Evolutionary conservation across 37 sponge, comb jelly and placozoan genomes (phyloP), one percentile per base, ranked within the genome.

Genomic region (Dysidea cf. avara): DNA sequence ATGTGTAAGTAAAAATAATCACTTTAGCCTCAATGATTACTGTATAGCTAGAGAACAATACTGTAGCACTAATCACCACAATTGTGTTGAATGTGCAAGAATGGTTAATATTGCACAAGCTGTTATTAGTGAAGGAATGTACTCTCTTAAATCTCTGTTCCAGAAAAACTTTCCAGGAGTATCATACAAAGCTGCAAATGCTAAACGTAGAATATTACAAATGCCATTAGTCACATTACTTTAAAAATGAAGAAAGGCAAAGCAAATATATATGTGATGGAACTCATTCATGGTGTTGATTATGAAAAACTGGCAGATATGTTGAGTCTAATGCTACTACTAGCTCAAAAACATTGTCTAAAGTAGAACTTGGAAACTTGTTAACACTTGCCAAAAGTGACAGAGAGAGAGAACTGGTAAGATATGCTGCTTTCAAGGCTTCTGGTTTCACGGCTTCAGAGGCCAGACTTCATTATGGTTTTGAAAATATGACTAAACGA

Each of bases 201-300:
- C 75, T 18, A 61, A 75, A 52, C 30, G 52, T 48, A 37, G 34
- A 30, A 48, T 75, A 34, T n/a, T n/a, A n/a, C n/a, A n/a, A n/a
- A n/a, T n/a, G n/a, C n/a, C n/a, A n/a, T n/a, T n/a, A n/a, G n/a
- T n/a, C n/a, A n/a, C 64, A 22, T 49, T 75, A 13, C 63, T 43
- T 16, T 60, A 12, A 13, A 26, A 34, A 39, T 61, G 39, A 39
- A 20, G 20, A 37, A 43, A 58, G 74, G 74, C 20, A 72, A 35
- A 13, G 59, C 74, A 30, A 61, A 16, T 58, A 22, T 56, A 9
- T 35, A 36, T 33, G 21, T 72, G 18, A 57, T 57, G 39, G 74
- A 72, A 57, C n/a, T n/a, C 11, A 57, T 56, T 57, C 35, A 30
- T 39, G 61, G 74, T 29, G 59, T 72, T 32, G 61, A 72, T 56